Percentiles rank a stretch among this genome's conserved stretches.
phyloP scores from a whole-genome alignment of 2,113 vertebrate species.

The Hemiscyllium ocellatum region DNA sequence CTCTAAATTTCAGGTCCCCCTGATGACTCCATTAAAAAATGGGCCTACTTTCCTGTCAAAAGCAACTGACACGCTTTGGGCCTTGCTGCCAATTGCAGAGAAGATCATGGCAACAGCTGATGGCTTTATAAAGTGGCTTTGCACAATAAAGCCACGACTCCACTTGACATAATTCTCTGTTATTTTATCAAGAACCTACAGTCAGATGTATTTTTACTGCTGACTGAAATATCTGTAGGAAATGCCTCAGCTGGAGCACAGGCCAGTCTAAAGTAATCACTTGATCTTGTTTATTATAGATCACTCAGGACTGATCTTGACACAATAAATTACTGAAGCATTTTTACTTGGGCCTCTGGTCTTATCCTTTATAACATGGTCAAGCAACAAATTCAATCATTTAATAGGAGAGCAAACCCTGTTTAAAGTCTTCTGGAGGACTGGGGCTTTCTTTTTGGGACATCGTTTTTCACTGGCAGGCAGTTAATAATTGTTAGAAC shows the following conservation, averaged over 20 bases:
- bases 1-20: neutral
- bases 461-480: neutral
- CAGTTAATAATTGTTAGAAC: neutral
- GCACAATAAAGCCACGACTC: neutral
- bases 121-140: too few relatives aligned
- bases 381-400: neutral
- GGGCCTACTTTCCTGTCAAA: too few relatives aligned
- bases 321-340: neutral
- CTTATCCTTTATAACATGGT: neutral
- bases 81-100: neutral
- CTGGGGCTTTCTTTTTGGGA: neutral
- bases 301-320: neutral
- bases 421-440: neutral
- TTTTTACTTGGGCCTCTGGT: neutral
- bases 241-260: neutral
- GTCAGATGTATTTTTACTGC: neutral
- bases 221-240: neutral
- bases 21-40: neutral
- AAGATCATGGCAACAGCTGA: neutral
- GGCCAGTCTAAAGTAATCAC: neutral
- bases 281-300: slow-evolving; percentile 7
- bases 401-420: neutral
- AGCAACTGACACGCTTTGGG: neutral
- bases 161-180: neutral
- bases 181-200: neutral